phyloP scores from a whole-genome alignment of 2,113 vertebrate genomes.

The Chrysochloris asiatica region DNA sequence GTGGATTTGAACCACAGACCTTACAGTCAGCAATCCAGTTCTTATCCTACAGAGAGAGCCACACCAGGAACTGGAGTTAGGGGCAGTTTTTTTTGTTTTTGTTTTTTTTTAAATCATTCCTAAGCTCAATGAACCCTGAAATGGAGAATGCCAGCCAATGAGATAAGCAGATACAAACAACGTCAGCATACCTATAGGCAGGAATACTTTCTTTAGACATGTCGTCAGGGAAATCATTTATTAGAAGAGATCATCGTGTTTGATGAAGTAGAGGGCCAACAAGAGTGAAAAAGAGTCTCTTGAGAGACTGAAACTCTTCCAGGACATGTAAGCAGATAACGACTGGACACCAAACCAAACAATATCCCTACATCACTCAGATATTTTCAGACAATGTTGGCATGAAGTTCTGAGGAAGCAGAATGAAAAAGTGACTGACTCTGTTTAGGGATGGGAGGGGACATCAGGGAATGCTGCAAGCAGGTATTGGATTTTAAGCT shows the following conservation, averaged over 20 bases:
- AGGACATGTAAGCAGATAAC: background rate
- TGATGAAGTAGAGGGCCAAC: background rate
- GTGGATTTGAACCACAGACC: no score
- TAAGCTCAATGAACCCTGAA: background rate
- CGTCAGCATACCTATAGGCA: background rate
- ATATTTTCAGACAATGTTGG: background rate
- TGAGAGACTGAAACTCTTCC: background rate
- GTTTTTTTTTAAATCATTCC: no score
- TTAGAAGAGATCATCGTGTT: background rate
- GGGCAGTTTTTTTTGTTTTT: no score
- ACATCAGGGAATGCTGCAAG: background rate
- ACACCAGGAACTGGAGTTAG: no score
- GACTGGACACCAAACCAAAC: background rate
- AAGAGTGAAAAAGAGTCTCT: background rate
- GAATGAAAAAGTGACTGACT: background rate
- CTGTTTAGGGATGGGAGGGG: background rate
- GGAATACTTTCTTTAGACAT: background rate
- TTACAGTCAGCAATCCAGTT: no score
- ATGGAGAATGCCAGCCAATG: background rate
- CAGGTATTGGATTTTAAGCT: slow-evolving; percentile 30
- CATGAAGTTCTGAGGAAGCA: background rate
- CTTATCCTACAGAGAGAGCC: no score
- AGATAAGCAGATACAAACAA: background rate
- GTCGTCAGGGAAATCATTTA: background rate
- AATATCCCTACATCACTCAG: background rate